Evolutionary conservation across 2,113 vertebrate species (phyloP).

Genomic region (Eretmochelys imbricata): DNA sequence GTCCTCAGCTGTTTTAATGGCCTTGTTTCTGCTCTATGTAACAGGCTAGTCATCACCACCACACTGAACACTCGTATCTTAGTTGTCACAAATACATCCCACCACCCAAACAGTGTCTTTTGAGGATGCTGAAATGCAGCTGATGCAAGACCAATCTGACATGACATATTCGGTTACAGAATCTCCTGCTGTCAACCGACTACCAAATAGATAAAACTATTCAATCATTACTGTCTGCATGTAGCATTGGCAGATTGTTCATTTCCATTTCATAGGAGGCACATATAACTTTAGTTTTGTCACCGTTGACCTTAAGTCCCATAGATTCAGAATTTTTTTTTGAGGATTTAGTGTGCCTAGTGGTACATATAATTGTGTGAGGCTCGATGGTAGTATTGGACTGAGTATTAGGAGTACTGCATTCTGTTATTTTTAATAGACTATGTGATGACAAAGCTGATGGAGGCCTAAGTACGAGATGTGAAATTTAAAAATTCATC

Average conservation of each 20-base stretch:
- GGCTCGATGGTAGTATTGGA: background rate
- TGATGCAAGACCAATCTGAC: too few relatives aligned
- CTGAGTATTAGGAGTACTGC: background rate
- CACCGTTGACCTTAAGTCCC: background rate
- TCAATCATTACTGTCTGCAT: too few relatives aligned
- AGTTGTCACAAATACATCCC: background rate
- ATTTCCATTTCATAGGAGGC: too few relatives aligned
- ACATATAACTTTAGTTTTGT: background rate
- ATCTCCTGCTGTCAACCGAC: too few relatives aligned
- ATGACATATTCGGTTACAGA: too few relatives aligned
- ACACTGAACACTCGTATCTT: background rate
- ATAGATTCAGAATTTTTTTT: background rate
- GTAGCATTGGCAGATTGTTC: too few relatives aligned
- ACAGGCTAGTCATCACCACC: background rate
- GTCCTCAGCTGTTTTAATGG: background rate
- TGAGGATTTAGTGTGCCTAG: background rate
- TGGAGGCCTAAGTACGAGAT: background rate
- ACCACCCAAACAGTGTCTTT: background rate
- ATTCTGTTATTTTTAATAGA: background rate
- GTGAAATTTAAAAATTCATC: background rate
- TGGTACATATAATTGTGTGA: background rate
- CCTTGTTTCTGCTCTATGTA: background rate
- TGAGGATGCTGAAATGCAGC: too few relatives aligned
- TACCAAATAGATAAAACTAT: too few relatives aligned
- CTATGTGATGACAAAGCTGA: background rate